Base-by-base conservation (phyloP, 2,113 vertebrate species). In the Donacobius atricapilla region DNA sequence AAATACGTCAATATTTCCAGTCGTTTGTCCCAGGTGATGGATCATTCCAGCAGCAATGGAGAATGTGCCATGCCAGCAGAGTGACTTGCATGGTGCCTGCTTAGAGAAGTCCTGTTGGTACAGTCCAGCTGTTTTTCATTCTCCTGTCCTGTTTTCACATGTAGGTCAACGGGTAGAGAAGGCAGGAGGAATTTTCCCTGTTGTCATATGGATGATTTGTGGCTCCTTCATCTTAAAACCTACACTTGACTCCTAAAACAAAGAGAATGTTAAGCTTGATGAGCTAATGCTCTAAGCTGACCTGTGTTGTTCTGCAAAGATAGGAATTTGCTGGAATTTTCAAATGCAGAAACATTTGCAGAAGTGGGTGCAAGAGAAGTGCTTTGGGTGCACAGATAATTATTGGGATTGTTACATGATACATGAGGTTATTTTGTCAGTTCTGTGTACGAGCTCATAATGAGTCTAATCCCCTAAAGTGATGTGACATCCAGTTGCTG, bases 341-440 rank as follows among this genome's bases (percentile, higher is more conserved):
- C 76, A 78, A 84, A 69, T 7, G 2, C 81, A 73, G 39, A 91
- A 92, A 87, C 93, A 91, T 86, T 83, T 91, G 83, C 83, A 91
- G 44, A 88, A 94, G 93, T 89, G 91, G 65, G 91, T 75, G 81
- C 87, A 94, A 73, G 33, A 66, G 75, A 88, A 86, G 60, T 75
- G 69, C 22, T 81, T 81, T 84, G 89, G 80, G 64, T 92, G 17
- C 39, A 58, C 42, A 75, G 60, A 91, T 91, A 83, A 89, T 90
- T 95, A 90, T 37, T 83, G 51, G 33, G 65, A 82, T 70, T 73
- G 39, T 90, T 95, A 75, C 45, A 78, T 75, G 79, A 92, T 28
- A 75, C 71, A 89, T 87, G 83, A 70, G 69, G 51, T 44, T 89
- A 54, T 94, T 92, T 83, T 91, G 72, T 93, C 60, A 37, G 44